Evolutionary conservation across 2,888 invertebrate species (phyloP).

Genomic region (Catocala sponsa): DNA sequence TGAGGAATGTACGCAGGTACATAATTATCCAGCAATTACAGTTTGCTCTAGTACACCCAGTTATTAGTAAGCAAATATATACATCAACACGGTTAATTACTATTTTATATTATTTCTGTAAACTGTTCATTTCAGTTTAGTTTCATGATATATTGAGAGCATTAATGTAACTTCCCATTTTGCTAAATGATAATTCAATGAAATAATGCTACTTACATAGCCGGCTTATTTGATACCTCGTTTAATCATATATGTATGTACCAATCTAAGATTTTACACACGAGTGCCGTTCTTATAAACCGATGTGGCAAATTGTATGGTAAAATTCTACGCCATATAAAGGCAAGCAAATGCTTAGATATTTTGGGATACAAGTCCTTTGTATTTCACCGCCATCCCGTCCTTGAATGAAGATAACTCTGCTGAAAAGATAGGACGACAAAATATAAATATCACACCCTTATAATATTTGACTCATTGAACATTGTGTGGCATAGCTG

Average conservation of each 20-base stretch:
- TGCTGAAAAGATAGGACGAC: slow-evolving; percentile 16
- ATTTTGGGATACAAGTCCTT: slow-evolving; percentile 27
- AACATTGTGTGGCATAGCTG: slow-evolving; percentile 3
- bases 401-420: slow-evolving; percentile 26
- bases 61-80: too few species aligned
- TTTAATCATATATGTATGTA: too few species aligned
- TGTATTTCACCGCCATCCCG: slow-evolving; percentile 21
- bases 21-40: too few species aligned
- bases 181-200: too few species aligned
- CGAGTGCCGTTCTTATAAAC: slow-evolving; percentile 3
- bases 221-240: not conserved
- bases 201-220: too few species aligned
- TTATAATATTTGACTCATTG: slow-evolving; percentile 11
- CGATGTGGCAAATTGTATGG: slow-evolving; percentile 9
- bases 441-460: slow-evolving; percentile 33
- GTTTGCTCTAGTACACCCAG: too few species aligned
- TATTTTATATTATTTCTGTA: too few species aligned
- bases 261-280: not conserved
- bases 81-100: too few species aligned
- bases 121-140: too few species aligned
- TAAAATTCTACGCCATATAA: slow-evolving; percentile 7
- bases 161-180: too few species aligned
- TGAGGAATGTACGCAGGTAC: too few species aligned
- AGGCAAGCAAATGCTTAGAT: slow-evolving; percentile 17
- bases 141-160: too few species aligned